phyloP scores from a whole-genome alignment of 2,797 vertebrate species.

The Fistularia commersonii region DNA sequence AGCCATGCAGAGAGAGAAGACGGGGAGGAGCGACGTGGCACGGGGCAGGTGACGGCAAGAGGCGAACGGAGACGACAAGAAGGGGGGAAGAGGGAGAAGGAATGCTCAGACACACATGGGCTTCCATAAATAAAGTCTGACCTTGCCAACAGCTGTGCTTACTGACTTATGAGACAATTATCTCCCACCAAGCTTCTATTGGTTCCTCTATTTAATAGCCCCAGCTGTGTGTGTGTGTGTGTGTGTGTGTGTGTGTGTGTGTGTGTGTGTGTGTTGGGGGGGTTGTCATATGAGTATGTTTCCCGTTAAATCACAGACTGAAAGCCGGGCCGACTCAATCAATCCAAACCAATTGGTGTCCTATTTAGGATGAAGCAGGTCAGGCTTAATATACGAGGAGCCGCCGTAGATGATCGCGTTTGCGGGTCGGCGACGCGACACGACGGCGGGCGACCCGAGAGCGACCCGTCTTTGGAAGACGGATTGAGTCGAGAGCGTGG shows the following conservation, averaged over 20 bases:
- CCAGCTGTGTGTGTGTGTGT: conserved; percentile 40
- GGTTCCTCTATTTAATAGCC: conserved; percentile 57
- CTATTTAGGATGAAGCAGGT: too few species aligned
- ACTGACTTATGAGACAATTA: conserved; percentile 79
- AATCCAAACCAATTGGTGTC: too few species aligned
- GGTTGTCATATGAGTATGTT: too few species aligned
- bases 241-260: conserved; percentile 13
- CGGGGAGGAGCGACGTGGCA: not conserved
- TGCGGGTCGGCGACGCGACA: too few species aligned
- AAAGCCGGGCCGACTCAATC: conserved; percentile 6
- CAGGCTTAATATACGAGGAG: too few species aligned
- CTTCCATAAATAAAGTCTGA: conserved; percentile 69
- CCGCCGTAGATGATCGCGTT: too few species aligned
- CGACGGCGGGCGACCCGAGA: too few species aligned
- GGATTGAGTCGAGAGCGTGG: too few species aligned
- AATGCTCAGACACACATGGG: conserved; percentile 31
- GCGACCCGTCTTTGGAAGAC: too few species aligned
- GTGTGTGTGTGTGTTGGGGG: conserved; percentile 2
- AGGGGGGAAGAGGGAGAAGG: conserved; percentile 17
- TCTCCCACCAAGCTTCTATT: conserved; percentile 53
- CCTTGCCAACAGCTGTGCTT: conserved; percentile 78
- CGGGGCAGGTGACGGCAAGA: conserved; percentile 15
- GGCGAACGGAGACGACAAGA: not conserved
- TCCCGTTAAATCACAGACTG: conserved; percentile 11
- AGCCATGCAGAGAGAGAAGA: conserved; percentile 57